Percentiles rank a stretch among this genome's conserved stretches.
These are phyloP conservation scores for Aphelocoma californica DNA, from an alignment of 2,797 vertebrate species.

Conservation along the genomic window DNA sequence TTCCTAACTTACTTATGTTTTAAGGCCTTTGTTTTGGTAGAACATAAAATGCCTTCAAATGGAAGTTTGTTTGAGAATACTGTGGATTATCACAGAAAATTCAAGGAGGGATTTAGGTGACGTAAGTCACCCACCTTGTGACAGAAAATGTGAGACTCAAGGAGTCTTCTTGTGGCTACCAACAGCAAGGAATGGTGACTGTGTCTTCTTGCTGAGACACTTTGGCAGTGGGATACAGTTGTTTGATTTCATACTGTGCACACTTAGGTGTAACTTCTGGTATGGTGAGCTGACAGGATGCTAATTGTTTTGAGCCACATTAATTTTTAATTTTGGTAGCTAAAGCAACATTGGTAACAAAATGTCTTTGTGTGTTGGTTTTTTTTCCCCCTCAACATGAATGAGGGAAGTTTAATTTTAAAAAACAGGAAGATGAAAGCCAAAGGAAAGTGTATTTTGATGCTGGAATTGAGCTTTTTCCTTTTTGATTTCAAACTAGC, in stretches of 20 bases:
- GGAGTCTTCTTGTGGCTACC: background rate
- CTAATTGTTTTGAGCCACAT: background rate
- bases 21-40: background rate
- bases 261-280: background rate
- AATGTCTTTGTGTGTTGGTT: background rate
- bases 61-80: background rate
- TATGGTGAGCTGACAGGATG: background rate
- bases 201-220: background rate
- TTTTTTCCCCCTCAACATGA: rapidly evolving
- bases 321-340: background rate
- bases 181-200: background rate
- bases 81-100: background rate
- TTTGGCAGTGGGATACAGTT: background rate
- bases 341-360: background rate
- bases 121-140: background rate
- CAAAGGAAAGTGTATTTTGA: background rate
- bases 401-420: background rate
- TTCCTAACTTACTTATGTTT: background rate
- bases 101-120: background rate
- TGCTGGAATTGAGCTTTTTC: background rate
- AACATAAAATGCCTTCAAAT: background rate
- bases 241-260: background rate
- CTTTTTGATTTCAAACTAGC: background rate
- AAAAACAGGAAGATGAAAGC: background rate
- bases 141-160: background rate